Base-by-base conservation (phyloP, 2,797 vertebrate genomes). In the Danio choprae region DNA sequence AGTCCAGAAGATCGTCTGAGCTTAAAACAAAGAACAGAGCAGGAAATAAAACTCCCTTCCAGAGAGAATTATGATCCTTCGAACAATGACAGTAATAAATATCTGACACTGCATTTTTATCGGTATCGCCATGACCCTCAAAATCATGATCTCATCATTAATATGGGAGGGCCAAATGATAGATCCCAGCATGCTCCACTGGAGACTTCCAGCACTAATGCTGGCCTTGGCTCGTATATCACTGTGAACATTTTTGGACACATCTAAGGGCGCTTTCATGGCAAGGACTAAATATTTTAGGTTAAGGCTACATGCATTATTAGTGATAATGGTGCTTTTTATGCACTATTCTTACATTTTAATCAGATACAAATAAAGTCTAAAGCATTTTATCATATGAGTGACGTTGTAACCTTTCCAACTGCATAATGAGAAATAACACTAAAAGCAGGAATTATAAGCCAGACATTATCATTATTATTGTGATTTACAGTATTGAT, bases 201-300 rank as follows among this genome's bases (percentile, higher is more conserved):
- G 89, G 91, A 92, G 92, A 86, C 87, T 83, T 87, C 85, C 90
- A 90, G 89, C 88, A 89, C 86, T 89, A 89, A 88, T 82, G 85
- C 84, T 80, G 92, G 88, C 90, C 93, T 93, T 91, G 91, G 87
- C 90, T 90, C 92, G 75, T 94, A 92, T 90, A 94, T 94, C 92
- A 92, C 86, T 84, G 53, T 60, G 80, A 86, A 87, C 84, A 64
- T 44, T 87, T 81, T 76, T 83, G 81, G 90, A 80, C 79, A 53
- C 88, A 85, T 91, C 89, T 90, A 91, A 67, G 84, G 89, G 79
- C 78, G 81, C 87, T 87, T 60, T 1, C 78, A 65, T 84, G 85
- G 86, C 88, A 83, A 90, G 88, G 88, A 89, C 83, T 86, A 86
- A 86, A 79, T 91, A 89, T 91, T 92, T 92, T 53, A 56, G 50